phyloP scores from a whole-genome alignment of 2,113 vertebrate species.

The Bos javanicus region DNA sequence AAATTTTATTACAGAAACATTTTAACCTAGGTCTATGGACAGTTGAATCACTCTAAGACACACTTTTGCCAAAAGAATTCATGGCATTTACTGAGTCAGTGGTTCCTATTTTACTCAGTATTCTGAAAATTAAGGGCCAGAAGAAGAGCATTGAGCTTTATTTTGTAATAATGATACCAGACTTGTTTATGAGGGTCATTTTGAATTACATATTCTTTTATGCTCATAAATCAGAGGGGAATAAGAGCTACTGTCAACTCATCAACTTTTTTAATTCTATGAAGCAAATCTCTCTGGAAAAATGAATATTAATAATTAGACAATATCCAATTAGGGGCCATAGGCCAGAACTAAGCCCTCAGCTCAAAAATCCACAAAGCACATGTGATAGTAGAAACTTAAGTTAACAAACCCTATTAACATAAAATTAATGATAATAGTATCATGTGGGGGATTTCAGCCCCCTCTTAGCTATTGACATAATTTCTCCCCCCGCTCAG shows the following conservation, averaged over 20 bases:
- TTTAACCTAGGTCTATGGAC: background rate
- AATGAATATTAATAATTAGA: constrained; percentile 72
- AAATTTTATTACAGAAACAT: background rate
- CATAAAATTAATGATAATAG: constrained; percentile 66
- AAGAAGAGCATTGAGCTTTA: background rate
- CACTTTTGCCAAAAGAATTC: background rate
- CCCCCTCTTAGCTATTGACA: background rate
- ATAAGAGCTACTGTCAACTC: constrained; percentile 54
- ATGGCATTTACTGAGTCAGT: background rate
- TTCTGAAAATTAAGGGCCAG: background rate
- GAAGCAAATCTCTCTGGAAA: constrained; percentile 63
- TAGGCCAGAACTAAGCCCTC: constrained; percentile 66
- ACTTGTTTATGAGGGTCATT: constrained; percentile 43
- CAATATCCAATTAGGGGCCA: constrained; percentile 74
- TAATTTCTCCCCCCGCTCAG: background rate
- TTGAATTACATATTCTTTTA: constrained; percentile 52
- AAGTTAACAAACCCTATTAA: constrained; percentile 70
- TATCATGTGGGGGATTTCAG: background rate
- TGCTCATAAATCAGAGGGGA: constrained; percentile 57
- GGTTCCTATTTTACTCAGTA: background rate
- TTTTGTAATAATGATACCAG: constrained; percentile 29
- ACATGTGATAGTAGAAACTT: constrained; percentile 15
- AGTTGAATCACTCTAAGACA: background rate
- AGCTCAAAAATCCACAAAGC: constrained; percentile 59
- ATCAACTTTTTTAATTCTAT: constrained; percentile 67